Percentiles rank a stretch among this genome's conserved stretches.
phyloP scores from a whole-genome alignment of 2,797 vertebrate species.

The Monodelphis domestica region DNA sequence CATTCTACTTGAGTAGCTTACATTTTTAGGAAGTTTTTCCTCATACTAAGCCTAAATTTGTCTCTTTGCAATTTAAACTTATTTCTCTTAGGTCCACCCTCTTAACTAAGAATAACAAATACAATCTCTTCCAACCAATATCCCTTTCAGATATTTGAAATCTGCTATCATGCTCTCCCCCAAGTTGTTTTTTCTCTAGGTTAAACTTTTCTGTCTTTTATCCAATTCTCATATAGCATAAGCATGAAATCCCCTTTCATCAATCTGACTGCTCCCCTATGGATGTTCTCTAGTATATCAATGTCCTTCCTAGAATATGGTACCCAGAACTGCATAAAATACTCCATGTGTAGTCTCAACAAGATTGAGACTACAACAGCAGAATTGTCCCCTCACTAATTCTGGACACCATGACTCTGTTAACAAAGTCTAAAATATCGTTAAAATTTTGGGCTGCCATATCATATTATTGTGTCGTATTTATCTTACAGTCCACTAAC shows the following conservation, averaged over 20 bases:
- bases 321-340: not conserved
- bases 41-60: not conserved
- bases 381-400: not conserved
- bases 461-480: not conserved
- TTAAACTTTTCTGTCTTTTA: not conserved
- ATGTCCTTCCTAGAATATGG: not conserved
- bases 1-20: not conserved
- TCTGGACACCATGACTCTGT: not conserved
- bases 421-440: not conserved
- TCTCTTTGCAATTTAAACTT: not conserved
- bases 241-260: not conserved
- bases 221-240: not conserved
- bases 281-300: not conserved
- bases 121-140: not conserved
- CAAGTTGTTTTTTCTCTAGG: not conserved
- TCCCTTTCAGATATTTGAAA: not conserved
- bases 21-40: not conserved
- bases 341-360: not conserved
- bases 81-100: not conserved
- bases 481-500: not conserved
- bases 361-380: not conserved
- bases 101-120: not conserved
- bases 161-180: not conserved
- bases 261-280: not conserved
- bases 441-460: not conserved